Evolutionary conservation across 2,113 vertebrate species (phyloP).

Genomic region (Pelusios castaneus): DNA sequence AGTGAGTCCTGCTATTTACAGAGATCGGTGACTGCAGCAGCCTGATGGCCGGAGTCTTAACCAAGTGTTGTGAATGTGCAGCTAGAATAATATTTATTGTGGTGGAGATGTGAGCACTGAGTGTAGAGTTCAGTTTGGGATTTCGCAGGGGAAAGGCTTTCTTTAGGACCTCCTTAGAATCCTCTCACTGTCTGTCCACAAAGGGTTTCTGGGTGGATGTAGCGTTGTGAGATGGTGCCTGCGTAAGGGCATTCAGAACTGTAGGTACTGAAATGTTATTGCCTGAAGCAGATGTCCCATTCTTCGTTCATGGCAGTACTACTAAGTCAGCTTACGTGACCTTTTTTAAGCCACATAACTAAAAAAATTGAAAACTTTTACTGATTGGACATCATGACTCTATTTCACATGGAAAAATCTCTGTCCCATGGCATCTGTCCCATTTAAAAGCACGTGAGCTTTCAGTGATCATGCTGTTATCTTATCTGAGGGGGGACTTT

Average conservation of each 20-base stretch:
- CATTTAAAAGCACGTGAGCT: not conserved
- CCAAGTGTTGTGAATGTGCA: not conserved
- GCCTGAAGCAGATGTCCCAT: conserved; percentile 33
- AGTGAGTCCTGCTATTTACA: conserved; percentile 47
- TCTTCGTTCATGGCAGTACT: conserved; percentile 55
- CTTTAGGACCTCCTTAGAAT: not conserved
- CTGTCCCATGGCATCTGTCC: not conserved
- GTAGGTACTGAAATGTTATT: conserved; percentile 38
- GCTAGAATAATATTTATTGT: conserved; percentile 54
- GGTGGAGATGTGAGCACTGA: not conserved
- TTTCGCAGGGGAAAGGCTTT: conserved; percentile 36
- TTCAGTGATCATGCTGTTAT: not conserved
- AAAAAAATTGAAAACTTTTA: conserved; percentile 8
- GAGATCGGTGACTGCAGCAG: conserved; percentile 6
- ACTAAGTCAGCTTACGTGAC: conserved; percentile 35
- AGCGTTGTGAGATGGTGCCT: not conserved
- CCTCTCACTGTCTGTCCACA: not conserved
- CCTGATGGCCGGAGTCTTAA: conserved; percentile 7
- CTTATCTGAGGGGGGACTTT: not conserved
- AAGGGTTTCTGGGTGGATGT: conserved; percentile 7
- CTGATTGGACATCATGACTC: conserved; percentile 43
- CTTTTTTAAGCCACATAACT: conserved; percentile 36
- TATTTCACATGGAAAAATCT: conserved; percentile 33
- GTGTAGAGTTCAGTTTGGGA: not conserved
- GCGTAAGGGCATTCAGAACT: conserved; percentile 25